phyloP scores from a whole-genome alignment of 2,888 invertebrate species.

The Acronicta leporina region DNA sequence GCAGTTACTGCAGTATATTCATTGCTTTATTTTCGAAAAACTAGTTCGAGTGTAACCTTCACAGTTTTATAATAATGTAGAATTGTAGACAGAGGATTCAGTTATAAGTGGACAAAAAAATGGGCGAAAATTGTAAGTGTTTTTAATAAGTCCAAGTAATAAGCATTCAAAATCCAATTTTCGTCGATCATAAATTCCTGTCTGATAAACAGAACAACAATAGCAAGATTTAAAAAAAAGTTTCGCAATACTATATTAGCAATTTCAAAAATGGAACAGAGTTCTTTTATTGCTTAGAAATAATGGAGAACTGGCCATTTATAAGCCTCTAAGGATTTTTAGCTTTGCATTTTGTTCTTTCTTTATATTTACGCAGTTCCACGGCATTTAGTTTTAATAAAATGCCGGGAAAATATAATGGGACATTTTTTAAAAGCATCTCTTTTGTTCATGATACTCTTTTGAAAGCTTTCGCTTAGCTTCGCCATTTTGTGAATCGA shows the following conservation, averaged over 20 bases:
- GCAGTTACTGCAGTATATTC: too few species aligned
- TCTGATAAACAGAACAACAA: slow-evolving; percentile 8
- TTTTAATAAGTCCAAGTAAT: not conserved
- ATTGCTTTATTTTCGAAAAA: too few species aligned
- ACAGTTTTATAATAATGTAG: too few species aligned
- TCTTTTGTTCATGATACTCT: slow-evolving; percentile 41
- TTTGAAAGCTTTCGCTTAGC: slow-evolving; percentile 41
- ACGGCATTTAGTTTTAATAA: slow-evolving; percentile 57
- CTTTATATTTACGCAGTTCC: slow-evolving; percentile 54
- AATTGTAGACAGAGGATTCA: not conserved
- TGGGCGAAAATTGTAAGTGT: too few species aligned
- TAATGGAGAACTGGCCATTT: slow-evolving; percentile 53
- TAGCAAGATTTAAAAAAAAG: slow-evolving; percentile 8
- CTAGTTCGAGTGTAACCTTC: too few species aligned
- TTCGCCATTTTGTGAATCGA: slow-evolving; percentile 42
- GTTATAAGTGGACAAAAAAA: not conserved
- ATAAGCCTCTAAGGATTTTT: slow-evolving; percentile 43
- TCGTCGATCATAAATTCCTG: not conserved
- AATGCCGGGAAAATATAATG: slow-evolving; percentile 47
- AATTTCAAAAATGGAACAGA: slow-evolving; percentile 40
- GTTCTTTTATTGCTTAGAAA: slow-evolving; percentile 39
- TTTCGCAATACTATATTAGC: slow-evolving; percentile 20
- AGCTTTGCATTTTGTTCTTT: slow-evolving; percentile 41
- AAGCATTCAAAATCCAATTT: not conserved
- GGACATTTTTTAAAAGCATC: slow-evolving; percentile 32